Evolutionary conservation across 2,888 invertebrate species (phyloP), one percentile per base, ranked within the genome.

Genomic region (Pristionchus fissidentatus): DNA sequence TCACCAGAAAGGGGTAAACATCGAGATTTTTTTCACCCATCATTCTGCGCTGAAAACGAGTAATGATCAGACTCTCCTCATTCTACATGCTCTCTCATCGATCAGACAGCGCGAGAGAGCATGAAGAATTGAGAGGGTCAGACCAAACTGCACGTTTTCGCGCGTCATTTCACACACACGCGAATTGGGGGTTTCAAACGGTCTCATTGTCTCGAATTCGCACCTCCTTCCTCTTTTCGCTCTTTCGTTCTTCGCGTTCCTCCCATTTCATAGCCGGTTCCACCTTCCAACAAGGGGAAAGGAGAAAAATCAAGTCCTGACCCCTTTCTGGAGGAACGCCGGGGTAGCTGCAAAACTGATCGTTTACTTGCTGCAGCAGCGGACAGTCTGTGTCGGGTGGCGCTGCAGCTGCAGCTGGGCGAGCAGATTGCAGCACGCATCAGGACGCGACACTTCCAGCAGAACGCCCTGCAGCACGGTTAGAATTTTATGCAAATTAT

Each of bases 341-440:
- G n/a, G n/a, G n/a, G n/a, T n/a, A n/a, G n/a, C n/a, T n/a, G n/a
- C n/a, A n/a, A n/a, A 62, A 62, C 19, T 29, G 35, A 35, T 62
- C n/a, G 46, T 46, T 75, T 3, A 62, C 35, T 5, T 19, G 19
- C 29, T 80, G n/a, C 7, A 80, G 80, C 80, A 5, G 80, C 60
- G 3, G 80, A 80, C 7, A 43, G 60, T 38, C 80, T 80, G 32
- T 57, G 60, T 26, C 38, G 60, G 7, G 80, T 80, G n/a, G 57
- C 80, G n/a, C 57, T 60, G 15, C 38, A 38, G 3, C 80, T 80
- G 1, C 80, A 80, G 5, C 19, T 80, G 60, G 43, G 80, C 3
- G 80, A 80, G 10, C 43, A 46, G 35, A 80, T 80, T 29, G 80
- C 80, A 41, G 41, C 57, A 3, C 0, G 80, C 57, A 60, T 80